Base-by-base conservation (phyloP, 2,113 vertebrate genomes). In the Oncorhynchus kisutch region DNA sequence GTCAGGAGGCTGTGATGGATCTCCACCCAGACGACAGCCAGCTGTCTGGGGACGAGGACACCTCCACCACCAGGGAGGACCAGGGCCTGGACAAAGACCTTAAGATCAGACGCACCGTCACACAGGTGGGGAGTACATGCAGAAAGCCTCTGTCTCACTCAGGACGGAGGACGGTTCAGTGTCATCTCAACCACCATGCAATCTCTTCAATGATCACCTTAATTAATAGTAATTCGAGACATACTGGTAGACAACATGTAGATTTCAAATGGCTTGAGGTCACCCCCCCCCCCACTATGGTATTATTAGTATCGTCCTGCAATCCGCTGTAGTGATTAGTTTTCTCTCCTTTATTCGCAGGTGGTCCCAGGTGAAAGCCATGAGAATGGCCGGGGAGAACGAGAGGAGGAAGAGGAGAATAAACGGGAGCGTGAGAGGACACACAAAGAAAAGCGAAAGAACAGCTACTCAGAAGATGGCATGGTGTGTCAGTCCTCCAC, bases 51-150 rank as follows among this genome's bases (percentile, higher is more conserved):
- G 96, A 97, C 13, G 96, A 97, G 64, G 93, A 93, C 6, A 89
- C 39, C 9, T 0, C 82, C 0, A 86, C 90, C 78, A 27, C 72
- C 67, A 87, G 84, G 34, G 85, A 85, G 1, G 95, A 96, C 24
- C 91, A 92, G 34, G 86, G 87, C 48, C 91, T 91, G 54, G 96
- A 96, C 84, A 94, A 95, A 74, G 95, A 94, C 12, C 94, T 97
- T 45, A 96, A 96, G 92, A 97, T 97, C 86, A 91, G 95, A 69
- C 94, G 96, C 81, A 97, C 96, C 0, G 96, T 97, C 80, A 97
- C 96, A 31, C 96, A 97, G 95, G 96, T 95, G 60, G 20, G 24
- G 18, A 7, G 18, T 4, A 20, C 3, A 20, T 45, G 39, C 9
- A 11, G 11, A 45, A 45, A 45, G 39, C 39, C 39, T 11, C 39